phyloP scores from a whole-genome alignment of 2,797 vertebrate species.

The Artibeus lituratus region DNA sequence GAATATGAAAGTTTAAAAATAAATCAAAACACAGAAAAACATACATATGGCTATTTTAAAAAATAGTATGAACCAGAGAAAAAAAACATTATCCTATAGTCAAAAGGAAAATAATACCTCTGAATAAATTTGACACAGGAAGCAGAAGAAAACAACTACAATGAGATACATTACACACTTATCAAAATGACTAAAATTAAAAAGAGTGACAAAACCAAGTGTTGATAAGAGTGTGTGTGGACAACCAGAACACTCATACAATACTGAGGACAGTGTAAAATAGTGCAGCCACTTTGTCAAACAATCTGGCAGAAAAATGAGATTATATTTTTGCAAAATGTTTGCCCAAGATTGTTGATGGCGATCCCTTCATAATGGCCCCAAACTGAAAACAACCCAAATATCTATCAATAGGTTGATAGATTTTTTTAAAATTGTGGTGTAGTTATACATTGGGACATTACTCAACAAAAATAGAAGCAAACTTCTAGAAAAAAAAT shows the following conservation, averaged over 20 bases:
- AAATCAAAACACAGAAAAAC: neutral
- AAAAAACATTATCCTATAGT: neutral
- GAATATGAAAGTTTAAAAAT: slow-evolving; percentile 19
- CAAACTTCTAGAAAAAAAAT: neutral
- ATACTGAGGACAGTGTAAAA: neutral
- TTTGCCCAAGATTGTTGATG: neutral
- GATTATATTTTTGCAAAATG: neutral
- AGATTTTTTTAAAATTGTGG: neutral
- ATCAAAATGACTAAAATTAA: neutral
- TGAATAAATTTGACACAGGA: neutral
- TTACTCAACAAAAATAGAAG: neutral
- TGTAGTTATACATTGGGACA: too few relatives aligned
- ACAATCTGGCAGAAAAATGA: neutral
- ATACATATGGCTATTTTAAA: neutral
- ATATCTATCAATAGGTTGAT: neutral
- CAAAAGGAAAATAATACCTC: neutral
- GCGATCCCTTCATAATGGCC: neutral
- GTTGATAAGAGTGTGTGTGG: neutral
- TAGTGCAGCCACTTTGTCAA: neutral
- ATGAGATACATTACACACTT: neutral
- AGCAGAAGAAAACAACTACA: neutral
- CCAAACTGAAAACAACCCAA: neutral
- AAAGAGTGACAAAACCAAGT: neutral
- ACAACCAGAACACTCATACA: neutral
- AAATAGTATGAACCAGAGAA: neutral